Conservation (phyloP, 1,140 invertebrate species). For the Drosophila kikkawai region DNA sequence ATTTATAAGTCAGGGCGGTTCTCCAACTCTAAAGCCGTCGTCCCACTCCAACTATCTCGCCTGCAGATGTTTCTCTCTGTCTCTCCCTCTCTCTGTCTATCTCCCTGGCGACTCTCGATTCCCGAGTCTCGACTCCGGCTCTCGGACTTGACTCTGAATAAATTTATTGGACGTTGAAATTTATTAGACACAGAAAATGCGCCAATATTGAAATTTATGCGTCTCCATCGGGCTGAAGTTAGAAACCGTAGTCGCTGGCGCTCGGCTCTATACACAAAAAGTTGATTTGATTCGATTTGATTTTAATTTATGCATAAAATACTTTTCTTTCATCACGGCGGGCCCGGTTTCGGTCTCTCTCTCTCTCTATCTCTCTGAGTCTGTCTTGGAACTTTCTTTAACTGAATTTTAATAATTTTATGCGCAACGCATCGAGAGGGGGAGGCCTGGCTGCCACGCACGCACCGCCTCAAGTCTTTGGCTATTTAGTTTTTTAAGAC, state of each 20-base stretch:
- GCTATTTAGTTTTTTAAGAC: constrained; percentile 22
- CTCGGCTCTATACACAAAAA: constrained; percentile 33
- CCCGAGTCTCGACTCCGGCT: constrained; percentile 1
- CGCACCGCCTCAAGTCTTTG: constrained; percentile 32
- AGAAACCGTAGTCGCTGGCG: constrained; percentile 32
- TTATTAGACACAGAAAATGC: constrained; percentile 76
- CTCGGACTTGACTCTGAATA: constrained; percentile 68
- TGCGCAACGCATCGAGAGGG: constrained; percentile 60
- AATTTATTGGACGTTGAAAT: constrained; percentile 78
- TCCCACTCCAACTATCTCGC: constrained; percentile 8
- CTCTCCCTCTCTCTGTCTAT: constrained; percentile 4
- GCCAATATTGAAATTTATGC: constrained; percentile 82
- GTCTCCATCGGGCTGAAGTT: constrained; percentile 38
- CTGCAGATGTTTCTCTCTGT: constrained; percentile 8
- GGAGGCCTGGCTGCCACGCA: constrained; percentile 42
- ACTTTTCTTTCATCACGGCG: constrained; percentile 81
- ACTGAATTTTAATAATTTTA: constrained; percentile 84
- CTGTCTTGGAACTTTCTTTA: constrained; percentile 75
- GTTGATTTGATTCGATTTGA: constrained; percentile 81
- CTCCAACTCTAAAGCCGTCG: constrained; percentile 18
- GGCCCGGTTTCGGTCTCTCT: constrained; percentile 44
- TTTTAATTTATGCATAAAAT: constrained; percentile 84
- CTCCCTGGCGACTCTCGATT: constrained; percentile 4
- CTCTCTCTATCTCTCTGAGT: constrained; percentile 7
- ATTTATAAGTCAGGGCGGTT: constrained; percentile 74